Conservation (phyloP, 2,113 vertebrate species). For the Spizaetus ornatus region DNA sequence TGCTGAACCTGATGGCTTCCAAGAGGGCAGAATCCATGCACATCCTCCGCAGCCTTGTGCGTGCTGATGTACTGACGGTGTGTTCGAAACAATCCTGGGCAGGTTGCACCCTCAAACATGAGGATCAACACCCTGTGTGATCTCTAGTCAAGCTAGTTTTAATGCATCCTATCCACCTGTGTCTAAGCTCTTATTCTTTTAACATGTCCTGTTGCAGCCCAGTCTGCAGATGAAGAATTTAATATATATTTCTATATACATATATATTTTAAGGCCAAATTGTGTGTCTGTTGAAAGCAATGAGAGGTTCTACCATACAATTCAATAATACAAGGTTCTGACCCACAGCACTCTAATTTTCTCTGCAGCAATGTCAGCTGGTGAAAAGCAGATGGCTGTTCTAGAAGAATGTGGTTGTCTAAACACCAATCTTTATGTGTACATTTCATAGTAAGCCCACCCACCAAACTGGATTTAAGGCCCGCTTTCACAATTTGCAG, state of each 20-base stretch:
- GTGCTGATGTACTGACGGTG: accelerated
- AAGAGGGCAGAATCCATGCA: accelerated
- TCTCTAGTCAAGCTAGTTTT: accelerated
- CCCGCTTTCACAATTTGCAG: neutral
- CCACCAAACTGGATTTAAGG: neutral
- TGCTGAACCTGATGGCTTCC: neutral
- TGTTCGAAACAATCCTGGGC: neutral
- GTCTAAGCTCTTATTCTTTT: neutral
- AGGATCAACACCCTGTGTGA: accelerated
- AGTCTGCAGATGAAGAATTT: neutral
- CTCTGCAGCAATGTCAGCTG: neutral
- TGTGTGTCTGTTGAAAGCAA: accelerated
- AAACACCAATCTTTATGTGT: neutral
- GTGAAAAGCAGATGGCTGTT: neutral
- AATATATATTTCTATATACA: neutral
- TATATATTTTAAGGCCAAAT: neutral
- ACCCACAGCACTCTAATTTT: neutral
- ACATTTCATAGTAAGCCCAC: neutral
- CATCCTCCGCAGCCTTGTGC: accelerated
- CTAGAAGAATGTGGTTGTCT: neutral
- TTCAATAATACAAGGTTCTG: neutral
- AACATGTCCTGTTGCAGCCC: neutral
- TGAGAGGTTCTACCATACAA: neutral
- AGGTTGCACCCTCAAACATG: neutral
- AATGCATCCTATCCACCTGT: neutral